phyloP scores from a whole-genome alignment of 2,113 vertebrate species.

The Phaetusa simplex region DNA sequence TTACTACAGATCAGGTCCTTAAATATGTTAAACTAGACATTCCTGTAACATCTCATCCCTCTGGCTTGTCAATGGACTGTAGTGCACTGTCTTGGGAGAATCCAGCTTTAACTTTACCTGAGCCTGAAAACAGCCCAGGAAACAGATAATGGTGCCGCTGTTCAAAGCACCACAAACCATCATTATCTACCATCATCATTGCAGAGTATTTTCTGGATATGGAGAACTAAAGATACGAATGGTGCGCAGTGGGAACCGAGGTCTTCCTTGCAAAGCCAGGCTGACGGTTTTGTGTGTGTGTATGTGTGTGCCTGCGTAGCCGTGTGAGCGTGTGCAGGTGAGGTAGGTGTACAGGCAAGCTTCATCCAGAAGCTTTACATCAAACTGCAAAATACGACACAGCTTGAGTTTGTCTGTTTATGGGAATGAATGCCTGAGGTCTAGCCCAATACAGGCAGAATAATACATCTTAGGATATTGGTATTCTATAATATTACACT shows the following conservation, averaged over 20 bases:
- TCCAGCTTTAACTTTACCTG: background rate
- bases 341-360: background rate
- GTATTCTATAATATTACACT: background rate
- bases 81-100: background rate
- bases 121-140: background rate
- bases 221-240: background rate
- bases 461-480: background rate
- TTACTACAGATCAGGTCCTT: background rate
- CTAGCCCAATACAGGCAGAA: background rate
- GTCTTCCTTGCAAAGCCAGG: background rate
- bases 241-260: background rate
- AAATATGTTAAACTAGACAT: background rate
- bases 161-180: background rate
- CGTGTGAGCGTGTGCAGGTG: background rate
- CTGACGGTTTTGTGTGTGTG: background rate
- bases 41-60: background rate
- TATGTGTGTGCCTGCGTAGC: accelerated
- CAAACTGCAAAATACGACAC: background rate
- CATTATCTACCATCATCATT: background rate
- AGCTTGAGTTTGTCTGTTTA: background rate
- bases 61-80: background rate
- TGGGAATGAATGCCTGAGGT: background rate
- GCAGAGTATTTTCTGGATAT: background rate
- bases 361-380: background rate
- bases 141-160: background rate